Evolutionary conservation across 1,140 invertebrate species (phyloP).

Genomic region (Tetramorium simillimum): DNA sequence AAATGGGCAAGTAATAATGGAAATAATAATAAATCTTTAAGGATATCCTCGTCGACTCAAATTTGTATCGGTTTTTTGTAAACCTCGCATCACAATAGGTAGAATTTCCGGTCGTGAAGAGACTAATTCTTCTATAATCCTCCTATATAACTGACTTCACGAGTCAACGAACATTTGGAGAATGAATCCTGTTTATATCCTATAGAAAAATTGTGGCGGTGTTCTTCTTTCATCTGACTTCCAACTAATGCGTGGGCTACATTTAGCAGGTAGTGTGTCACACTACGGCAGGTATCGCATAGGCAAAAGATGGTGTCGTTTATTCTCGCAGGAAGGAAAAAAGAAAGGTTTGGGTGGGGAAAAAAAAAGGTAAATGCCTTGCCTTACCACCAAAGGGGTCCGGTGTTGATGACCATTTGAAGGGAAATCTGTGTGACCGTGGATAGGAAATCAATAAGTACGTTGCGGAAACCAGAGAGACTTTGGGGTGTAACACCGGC

Average conservation of each 20-base stretch:
- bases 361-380: background rate
- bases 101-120: background rate
- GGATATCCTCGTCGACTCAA: background rate
- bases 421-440: constrained; percentile 21
- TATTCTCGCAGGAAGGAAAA: background rate
- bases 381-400: background rate
- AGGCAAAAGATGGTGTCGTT: background rate
- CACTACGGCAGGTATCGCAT: background rate
- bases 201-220: background rate
- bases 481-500: constrained; percentile 5
- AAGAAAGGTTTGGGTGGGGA: background rate
- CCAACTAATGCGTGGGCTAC: background rate
- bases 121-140: background rate
- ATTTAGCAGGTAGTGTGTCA: background rate
- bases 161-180: background rate
- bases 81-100: background rate
- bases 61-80: background rate
- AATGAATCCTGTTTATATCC: background rate
- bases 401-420: background rate
- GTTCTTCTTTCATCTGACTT: constrained; percentile 10
- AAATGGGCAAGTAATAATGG: background rate
- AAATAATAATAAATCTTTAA: background rate
- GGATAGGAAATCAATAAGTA: constrained; percentile 76
- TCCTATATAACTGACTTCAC: constrained; percentile 5
- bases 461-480: constrained; percentile 65